phyloP scores from a whole-genome alignment of 2,113 vertebrate genomes.

The Tupaia tana region DNA sequence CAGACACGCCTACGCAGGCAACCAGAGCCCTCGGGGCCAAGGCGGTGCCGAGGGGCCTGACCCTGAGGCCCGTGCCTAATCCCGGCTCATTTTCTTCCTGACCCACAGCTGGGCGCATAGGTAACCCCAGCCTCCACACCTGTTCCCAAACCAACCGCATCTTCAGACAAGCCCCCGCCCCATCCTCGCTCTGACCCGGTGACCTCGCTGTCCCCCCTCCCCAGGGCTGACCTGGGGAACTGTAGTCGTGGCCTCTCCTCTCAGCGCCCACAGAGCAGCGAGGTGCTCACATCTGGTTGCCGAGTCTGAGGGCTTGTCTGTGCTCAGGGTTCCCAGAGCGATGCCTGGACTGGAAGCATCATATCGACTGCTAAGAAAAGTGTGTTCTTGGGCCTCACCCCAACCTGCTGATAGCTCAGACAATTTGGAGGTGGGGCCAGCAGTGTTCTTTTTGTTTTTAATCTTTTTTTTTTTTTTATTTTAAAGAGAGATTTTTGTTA shows the following conservation, averaged over 20 bases:
- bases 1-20: not conserved
- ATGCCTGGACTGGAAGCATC: not conserved
- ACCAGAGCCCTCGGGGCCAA: not conserved
- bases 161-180: not conserved
- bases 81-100: not conserved
- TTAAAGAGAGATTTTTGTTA: too few species aligned
- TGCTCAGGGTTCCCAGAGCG: not conserved
- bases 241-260: not conserved
- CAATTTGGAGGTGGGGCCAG: not conserved
- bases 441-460: too few species aligned
- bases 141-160: not conserved
- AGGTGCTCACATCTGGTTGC: not conserved
- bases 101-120: not conserved
- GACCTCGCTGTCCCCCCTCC: not conserved
- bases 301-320: not conserved
- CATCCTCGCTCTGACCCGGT: not conserved
- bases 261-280: not conserved
- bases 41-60: too few species aligned
- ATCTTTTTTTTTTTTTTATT: too few species aligned
- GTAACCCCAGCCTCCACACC: fast-evolving
- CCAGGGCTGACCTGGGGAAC: too few species aligned
- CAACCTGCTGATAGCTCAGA: not conserved
- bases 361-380: not conserved
- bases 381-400: not conserved
- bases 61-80: too few species aligned